Evolutionary conservation across 2,888 invertebrate species (phyloP), one percentile per base, ranked within the genome.

Genomic region (Agrotis exclamationis): DNA sequence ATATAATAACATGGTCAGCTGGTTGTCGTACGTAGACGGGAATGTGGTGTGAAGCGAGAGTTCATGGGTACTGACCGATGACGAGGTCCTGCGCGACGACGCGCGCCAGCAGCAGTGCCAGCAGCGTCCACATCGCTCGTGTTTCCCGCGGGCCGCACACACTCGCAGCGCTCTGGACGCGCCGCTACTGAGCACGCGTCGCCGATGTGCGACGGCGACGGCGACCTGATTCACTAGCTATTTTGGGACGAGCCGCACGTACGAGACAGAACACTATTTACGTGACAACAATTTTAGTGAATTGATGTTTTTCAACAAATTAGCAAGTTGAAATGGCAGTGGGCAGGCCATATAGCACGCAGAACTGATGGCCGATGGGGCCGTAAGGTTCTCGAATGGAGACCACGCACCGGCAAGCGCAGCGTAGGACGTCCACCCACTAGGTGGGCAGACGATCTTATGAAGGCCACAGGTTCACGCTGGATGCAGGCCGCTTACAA

Each of bases 1-100:
- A 44, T 44, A 20, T 39, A 58, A 16, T 20, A 57, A 13, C 16
- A 16, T 58, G 16, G 16, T 20, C 20, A 28, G 6, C 6, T 18
- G 20, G 28, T 33, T 11, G 16, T 20, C 28, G 53, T 28, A 54
- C 24, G 14, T 6, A 28, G 9, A 20, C 0, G n/a, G 16, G 28
- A 16, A 11, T 28, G n/a, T 33, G 60, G 39, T 39, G 39, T 11
- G 9, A 39, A 39, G 39, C 39, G 39, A 39, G 39, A 9, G 39
- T 11, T 11, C 39, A 9, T 39, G 39, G 2, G 39, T 70, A 74
- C 83, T 75, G 58, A 88, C 88, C 87, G 60, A 87, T 78, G 47
- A 73, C 62, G 22, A 85, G 20, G n/a, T 84, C 73, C 57, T 81
- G 77, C 44, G 82, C 77, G 50, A 64, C 70, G 28, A 57, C 64